A percentile compares a stretch with the other conserved stretches of the same genome.
Evolutionary conservation across 2,797 vertebrate genomes (phyloP).

Genomic region (Coregonus sp.): DNA sequence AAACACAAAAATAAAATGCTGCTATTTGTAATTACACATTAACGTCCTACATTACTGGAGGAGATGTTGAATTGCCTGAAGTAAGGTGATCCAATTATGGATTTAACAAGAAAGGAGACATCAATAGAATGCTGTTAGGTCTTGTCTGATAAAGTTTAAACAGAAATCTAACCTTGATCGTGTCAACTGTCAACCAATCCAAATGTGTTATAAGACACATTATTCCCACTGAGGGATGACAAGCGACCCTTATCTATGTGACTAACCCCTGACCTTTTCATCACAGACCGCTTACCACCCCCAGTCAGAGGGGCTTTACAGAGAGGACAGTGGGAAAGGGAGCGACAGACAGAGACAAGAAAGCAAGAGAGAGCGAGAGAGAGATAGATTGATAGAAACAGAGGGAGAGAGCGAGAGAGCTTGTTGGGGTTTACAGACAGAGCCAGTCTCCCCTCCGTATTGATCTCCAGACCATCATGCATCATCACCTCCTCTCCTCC

Average conservation of each 20-base stretch:
- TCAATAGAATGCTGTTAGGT: background rate
- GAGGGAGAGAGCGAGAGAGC: background rate
- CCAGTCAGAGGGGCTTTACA: background rate
- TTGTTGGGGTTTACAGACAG: background rate
- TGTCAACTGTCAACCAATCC: constrained; percentile 2
- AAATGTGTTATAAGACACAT: background rate
- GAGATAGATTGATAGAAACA: background rate
- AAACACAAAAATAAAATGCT: background rate
- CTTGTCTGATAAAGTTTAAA: background rate
- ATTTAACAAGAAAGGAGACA: no score
- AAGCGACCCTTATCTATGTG: background rate
- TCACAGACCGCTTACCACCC: background rate
- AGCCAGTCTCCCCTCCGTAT: background rate
- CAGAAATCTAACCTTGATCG: background rate
- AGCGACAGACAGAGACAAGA: background rate
- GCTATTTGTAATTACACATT: background rate
- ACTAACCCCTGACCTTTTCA: background rate
- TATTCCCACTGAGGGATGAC: background rate
- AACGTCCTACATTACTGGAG: background rate
- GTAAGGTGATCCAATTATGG: no score
- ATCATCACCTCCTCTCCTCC: background rate
- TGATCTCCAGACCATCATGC: background rate
- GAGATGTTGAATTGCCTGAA: no score
- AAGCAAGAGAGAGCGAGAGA: background rate
- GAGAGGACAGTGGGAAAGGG: background rate